phyloP scores from a whole-genome alignment of 2,113 vertebrate species.

The Coturnix japonica region DNA sequence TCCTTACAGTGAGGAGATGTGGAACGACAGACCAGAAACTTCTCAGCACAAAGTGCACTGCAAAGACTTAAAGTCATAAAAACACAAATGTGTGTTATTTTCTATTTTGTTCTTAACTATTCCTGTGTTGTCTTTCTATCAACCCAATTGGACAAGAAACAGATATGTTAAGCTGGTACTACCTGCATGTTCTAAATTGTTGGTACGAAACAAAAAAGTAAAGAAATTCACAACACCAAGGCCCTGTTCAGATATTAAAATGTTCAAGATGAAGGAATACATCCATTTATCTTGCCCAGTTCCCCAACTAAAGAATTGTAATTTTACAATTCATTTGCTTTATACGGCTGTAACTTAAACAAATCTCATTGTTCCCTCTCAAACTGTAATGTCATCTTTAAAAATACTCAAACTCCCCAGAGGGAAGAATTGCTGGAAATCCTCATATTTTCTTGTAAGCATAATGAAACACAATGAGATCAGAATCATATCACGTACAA shows the following conservation, averaged over 20 bases:
- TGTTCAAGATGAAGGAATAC: neutral
- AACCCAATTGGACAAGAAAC: neutral
- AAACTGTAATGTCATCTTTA: neutral
- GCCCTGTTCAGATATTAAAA: neutral
- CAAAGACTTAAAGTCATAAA: neutral
- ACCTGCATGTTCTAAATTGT: neutral
- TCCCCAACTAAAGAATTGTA: neutral
- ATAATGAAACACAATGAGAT: neutral
- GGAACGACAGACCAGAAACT: neutral
- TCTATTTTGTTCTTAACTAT: neutral
- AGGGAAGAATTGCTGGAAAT: neutral
- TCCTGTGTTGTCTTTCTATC: neutral
- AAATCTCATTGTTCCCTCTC: neutral
- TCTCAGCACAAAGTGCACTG: neutral
- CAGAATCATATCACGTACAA: neutral
- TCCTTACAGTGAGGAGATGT: neutral
- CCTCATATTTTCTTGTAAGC: neutral
- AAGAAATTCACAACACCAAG: neutral
- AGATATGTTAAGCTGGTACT: neutral
- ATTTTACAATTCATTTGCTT: neutral
- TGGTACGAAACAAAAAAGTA: neutral
- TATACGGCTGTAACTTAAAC: neutral
- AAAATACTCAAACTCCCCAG: neutral
- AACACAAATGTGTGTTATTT: neutral
- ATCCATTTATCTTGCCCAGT: neutral